These are phyloP conservation scores for Chouioia cunea DNA, from an alignment of 2,888 invertebrate genomes.

Conservation along the genomic window DNA sequence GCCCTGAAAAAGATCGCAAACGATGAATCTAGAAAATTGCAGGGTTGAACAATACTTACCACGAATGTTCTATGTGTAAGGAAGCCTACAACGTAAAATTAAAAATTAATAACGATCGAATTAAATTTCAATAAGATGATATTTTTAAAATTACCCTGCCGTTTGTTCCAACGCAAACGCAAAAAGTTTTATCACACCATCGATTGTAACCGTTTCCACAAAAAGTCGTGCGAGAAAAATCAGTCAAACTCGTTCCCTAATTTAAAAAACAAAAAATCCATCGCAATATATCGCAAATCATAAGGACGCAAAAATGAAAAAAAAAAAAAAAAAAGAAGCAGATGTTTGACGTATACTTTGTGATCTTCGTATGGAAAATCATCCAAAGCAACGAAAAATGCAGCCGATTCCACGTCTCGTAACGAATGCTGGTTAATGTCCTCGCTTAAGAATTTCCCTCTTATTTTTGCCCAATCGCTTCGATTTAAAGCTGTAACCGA, in stretches of 20 bases:
- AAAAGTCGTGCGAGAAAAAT: conserved; percentile 86
- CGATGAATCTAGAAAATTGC: conserved; percentile 51
- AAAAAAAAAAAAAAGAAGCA: not conserved
- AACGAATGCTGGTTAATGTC: conserved; percentile 93
- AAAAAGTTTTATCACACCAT: conserved; percentile 99
- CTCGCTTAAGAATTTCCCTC: conserved; percentile 84
- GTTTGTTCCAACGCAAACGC: conserved; percentile 91
- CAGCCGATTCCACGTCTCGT: conserved; percentile 92
- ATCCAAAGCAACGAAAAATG: conserved; percentile 93
- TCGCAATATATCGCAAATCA: too few relatives aligned
- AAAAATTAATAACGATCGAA: not conserved
- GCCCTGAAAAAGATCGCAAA: conserved; percentile 76
- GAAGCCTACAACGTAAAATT: conserved; percentile 79
- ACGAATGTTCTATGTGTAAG: conserved; percentile 98
- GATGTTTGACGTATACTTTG: conserved; percentile 68
- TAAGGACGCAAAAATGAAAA: conserved; percentile 19
- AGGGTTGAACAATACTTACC: conserved; percentile 77
- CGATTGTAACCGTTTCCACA: conserved; percentile 97
- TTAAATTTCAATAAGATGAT: conserved; percentile 2
- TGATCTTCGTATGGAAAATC: conserved; percentile 91
- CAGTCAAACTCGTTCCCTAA: conserved; percentile 80
- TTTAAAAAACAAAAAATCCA: conserved; percentile 48
- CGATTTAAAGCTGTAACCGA: conserved; percentile 94
- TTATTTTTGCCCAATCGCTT: conserved; percentile 89
- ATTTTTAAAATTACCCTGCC: conserved; percentile 78